These are phyloP conservation scores for Agrochola macilenta DNA, from an alignment of 2,888 invertebrate species.

Conservation along the genomic window DNA sequence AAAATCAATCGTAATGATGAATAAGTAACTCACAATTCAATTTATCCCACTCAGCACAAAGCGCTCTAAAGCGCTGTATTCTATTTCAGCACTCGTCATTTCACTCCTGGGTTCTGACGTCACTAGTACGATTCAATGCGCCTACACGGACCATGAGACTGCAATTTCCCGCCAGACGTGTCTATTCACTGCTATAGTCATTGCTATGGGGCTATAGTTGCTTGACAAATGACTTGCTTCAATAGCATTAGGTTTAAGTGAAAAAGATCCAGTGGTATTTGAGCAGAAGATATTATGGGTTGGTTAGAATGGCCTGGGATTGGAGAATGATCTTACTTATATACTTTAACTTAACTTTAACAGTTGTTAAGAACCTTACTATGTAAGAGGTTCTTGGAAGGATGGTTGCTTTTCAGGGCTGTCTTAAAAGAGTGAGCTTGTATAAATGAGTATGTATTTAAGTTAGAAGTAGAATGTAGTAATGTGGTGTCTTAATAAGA, in stretches of 20 bases:
- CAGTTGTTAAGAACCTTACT: background rate
- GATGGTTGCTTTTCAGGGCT: background rate
- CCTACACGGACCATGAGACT: slow-evolving; percentile 68
- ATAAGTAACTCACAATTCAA: background rate
- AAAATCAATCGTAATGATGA: background rate
- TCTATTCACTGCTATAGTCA: slow-evolving; percentile 64
- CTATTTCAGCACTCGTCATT: slow-evolving; percentile 54
- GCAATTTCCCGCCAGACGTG: slow-evolving; percentile 75
- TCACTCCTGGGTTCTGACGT: slow-evolving; percentile 49
- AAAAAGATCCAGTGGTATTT: slow-evolving; percentile 31
- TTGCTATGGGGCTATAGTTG: slow-evolving; percentile 9
- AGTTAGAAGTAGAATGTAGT: too few relatives aligned
- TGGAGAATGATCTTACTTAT: background rate
- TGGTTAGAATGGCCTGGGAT: background rate
- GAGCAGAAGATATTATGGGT: slow-evolving; percentile 7
- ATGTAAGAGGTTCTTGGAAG: background rate
- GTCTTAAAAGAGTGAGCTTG: background rate
- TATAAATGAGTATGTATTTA: background rate
- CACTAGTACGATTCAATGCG: slow-evolving; percentile 68
- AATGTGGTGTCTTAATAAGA: background rate
- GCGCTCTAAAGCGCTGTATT: slow-evolving; percentile 34
- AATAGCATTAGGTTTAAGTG: slow-evolving; percentile 37
- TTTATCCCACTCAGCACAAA: slow-evolving; percentile 30
- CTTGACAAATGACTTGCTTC: slow-evolving; percentile 58
- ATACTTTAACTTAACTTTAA: background rate